phyloP scores from a whole-genome alignment of 2,888 invertebrate genomes.

The Phragmatobia fuliginosa region DNA sequence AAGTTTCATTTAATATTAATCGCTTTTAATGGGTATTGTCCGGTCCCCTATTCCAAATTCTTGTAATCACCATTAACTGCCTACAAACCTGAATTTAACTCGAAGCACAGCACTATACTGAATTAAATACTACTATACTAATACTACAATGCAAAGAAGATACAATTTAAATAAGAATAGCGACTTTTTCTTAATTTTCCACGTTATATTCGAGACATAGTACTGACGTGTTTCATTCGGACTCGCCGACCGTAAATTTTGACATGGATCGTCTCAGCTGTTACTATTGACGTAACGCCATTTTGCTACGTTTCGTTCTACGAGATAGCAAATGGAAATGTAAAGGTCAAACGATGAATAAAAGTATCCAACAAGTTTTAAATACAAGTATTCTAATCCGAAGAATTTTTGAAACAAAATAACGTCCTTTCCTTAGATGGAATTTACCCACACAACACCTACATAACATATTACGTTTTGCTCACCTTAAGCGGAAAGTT shows the following conservation, averaged over 20 bases:
- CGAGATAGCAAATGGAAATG: conserved; percentile 9
- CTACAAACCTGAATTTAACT: conserved; percentile 49
- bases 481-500: conserved; percentile 46
- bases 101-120: conserved; percentile 35
- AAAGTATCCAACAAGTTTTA: neutral
- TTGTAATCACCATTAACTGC: conserved; percentile 28
- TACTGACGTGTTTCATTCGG: conserved; percentile 77
- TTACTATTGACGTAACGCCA: conserved; percentile 50
- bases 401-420: neutral
- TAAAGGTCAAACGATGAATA: neutral
- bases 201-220: conserved; percentile 52
- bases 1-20: conserved; percentile 50
- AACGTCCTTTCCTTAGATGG: conserved; percentile 12
- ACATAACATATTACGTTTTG: conserved; percentile 37
- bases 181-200: conserved; percentile 31
- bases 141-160: conserved; percentile 16
- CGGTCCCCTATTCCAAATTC: conserved; percentile 5
- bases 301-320: conserved; percentile 62
- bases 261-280: conserved; percentile 60
- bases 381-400: neutral
- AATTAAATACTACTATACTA: conserved; percentile 27
- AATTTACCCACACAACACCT: conserved; percentile 51
- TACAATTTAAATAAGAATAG: conserved; percentile 29
- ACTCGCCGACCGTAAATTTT: conserved; percentile 62
- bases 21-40: neutral